Base-by-base conservation (phyloP, 2,888 invertebrate species). In the Nebria brevicollis region DNA sequence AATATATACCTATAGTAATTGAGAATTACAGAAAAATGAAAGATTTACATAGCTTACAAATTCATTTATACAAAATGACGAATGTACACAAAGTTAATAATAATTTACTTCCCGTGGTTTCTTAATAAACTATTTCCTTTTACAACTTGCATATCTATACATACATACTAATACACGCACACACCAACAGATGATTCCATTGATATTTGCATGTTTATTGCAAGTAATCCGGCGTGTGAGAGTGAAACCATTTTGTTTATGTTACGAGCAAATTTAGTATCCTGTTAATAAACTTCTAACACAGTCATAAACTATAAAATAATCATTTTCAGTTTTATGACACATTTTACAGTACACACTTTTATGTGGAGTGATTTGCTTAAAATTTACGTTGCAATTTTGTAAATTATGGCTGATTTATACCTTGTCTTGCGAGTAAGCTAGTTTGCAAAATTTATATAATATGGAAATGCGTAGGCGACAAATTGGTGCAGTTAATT, bases 201-300 rank as follows among this genome's bases (percentile, higher is more conserved):
- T 75, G 26, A 75, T 75, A 80, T 80, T 75, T 70, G 75, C 80
- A 75, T 80, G 68, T 75, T 79, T 79, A 79, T 78, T 79, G 73
- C 75, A 43, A 75, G 80, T 80, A 75, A 80, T 75, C 65, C 41
- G 64, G 64, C 73, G 15, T 70, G 75, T 75, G 80, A 70, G 80
- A 80, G 75, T 75, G 75, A 80, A 80, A 80, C 80, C 75, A 80
- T 70, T 75, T 80, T 75, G 80, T 80, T 80, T 80, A 80, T 80
- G 80, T 75, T 80, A 75, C 80, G 75, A 80, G 70, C 75, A 75
- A 80, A 80, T 75, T 80, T 80, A 80, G 72, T 80, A 72, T 72
- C 75, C 74, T 80, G 80, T 80, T 80, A 80, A 80, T 80, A 80
- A 80, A 72, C 66, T 75, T 80, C 80, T 80, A 80, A 80, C 80